Conservation (phyloP, 2,113 vertebrate genomes). For the Ivindomyrus marchei region DNA sequence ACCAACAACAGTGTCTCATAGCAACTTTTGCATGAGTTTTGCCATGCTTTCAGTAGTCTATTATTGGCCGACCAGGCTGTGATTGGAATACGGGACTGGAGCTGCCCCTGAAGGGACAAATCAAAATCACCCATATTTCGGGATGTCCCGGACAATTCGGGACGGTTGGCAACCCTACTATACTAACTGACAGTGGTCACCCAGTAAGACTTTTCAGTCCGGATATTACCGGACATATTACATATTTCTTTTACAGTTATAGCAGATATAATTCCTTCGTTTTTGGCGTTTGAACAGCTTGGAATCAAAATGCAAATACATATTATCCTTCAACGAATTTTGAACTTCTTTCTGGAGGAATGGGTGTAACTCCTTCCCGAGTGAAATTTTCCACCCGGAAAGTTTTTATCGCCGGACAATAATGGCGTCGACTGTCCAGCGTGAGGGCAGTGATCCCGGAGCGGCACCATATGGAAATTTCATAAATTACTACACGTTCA, state of each 20-base stretch:
- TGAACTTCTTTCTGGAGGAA: neutral
- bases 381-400: conserved; percentile 11
- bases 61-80: no score
- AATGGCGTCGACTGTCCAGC: conserved; percentile 40
- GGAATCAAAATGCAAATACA: neutral
- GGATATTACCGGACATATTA: neutral
- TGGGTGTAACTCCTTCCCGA: neutral
- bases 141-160: no score
- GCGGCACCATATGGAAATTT: conserved; percentile 86
- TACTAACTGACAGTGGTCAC: neutral
- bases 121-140: no score
- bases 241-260: neutral
- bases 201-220: neutral
- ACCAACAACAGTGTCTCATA: no score
- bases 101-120: no score
- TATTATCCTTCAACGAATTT: neutral
- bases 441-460: conserved; percentile 58
- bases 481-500: conserved; percentile 81
- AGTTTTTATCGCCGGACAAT: conserved; percentile 24
- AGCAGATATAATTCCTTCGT: neutral
- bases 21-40: no score
- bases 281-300: neutral
- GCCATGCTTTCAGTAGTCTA: no score
- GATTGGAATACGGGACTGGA: no score
- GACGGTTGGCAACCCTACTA: neutral